Evolutionary conservation across 2,888 invertebrate species (phyloP).

Genomic region (Antheraea yamamai): DNA sequence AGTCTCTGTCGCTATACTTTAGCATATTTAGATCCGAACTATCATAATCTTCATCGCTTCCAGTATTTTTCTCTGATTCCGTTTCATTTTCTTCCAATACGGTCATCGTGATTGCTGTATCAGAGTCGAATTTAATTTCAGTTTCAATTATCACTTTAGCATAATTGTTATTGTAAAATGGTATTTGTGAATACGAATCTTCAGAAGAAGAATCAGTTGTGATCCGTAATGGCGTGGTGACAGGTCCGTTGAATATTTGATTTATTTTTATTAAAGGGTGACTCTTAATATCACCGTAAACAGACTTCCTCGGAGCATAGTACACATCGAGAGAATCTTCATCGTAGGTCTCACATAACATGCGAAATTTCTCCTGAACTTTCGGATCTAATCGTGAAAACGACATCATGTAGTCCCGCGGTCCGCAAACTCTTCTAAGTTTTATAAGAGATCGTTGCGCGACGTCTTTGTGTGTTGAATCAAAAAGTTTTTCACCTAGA

Average conservation of each 20-base stretch:
- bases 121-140: conserved; percentile 90
- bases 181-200: conserved; percentile 76
- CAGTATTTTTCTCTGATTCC: conserved; percentile 69
- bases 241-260: conserved; percentile 58
- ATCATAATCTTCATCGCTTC: conserved; percentile 73
- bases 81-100: conserved; percentile 87
- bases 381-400: conserved; percentile 68
- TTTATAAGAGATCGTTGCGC: conserved; percentile 87
- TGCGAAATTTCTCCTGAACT: conserved; percentile 78
- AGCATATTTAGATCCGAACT: conserved; percentile 77
- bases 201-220: conserved; percentile 82
- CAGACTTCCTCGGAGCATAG: conserved; percentile 65
- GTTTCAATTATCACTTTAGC: conserved; percentile 90
- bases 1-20: conserved; percentile 83
- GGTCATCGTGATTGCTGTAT: conserved; percentile 92
- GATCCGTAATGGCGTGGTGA: conserved; percentile 56
- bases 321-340: conserved; percentile 76
- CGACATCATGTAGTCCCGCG: conserved; percentile 83
- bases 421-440: conserved; percentile 86
- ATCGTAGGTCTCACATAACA: conserved; percentile 70
- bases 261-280: conserved; percentile 65
- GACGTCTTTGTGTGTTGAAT: conserved; percentile 84
- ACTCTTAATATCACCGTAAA: conserved; percentile 50
- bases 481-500: conserved; percentile 80
- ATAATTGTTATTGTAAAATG: conserved; percentile 70